Evolutionary conservation across 2,888 invertebrate species (phyloP).

Genomic region (Myopa tessellatipennis): DNA sequence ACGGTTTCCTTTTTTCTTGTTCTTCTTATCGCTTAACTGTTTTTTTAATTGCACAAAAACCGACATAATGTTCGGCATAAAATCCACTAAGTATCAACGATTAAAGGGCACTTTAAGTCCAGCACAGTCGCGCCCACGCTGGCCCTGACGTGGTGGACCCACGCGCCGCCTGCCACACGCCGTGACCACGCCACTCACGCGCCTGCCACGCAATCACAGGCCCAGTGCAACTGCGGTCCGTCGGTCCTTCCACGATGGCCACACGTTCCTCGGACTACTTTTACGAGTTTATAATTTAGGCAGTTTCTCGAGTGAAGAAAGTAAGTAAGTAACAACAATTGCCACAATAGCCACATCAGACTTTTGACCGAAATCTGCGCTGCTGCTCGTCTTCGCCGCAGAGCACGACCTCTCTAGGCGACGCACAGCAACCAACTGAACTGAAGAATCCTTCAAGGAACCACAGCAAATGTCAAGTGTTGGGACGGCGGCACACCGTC

Average conservation of each 20-base stretch:
- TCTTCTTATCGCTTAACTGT: neutral
- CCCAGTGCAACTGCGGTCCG: no score
- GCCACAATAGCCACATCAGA: neutral
- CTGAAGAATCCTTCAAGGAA: slow-evolving; percentile 36
- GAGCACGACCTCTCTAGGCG: slow-evolving; percentile 50
- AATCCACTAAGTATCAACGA: neutral
- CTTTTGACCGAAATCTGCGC: slow-evolving; percentile 26
- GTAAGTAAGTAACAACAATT: neutral
- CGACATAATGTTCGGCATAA: neutral
- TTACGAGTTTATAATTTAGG: neutral
- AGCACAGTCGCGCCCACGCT: slow-evolving; percentile 14
- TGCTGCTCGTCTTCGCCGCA: neutral
- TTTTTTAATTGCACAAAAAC: neutral
- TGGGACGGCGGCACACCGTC: neutral
- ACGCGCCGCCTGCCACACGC: neutral
- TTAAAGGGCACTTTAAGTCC: slow-evolving; percentile 9
- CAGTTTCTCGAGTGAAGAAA: neutral
- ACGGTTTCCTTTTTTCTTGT: neutral
- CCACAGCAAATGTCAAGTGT: slow-evolving; percentile 24
- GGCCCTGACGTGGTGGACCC: neutral
- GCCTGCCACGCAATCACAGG: neutral
- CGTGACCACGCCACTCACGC: slow-evolving; percentile 11
- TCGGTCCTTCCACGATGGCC: no score
- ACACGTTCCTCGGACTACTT: neutral
- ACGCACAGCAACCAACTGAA: slow-evolving; percentile 51